Evolutionary conservation across 2,113 vertebrate genomes (phyloP), one percentile per base, ranked within the genome.

Genomic region (Thomomys bottae): DNA sequence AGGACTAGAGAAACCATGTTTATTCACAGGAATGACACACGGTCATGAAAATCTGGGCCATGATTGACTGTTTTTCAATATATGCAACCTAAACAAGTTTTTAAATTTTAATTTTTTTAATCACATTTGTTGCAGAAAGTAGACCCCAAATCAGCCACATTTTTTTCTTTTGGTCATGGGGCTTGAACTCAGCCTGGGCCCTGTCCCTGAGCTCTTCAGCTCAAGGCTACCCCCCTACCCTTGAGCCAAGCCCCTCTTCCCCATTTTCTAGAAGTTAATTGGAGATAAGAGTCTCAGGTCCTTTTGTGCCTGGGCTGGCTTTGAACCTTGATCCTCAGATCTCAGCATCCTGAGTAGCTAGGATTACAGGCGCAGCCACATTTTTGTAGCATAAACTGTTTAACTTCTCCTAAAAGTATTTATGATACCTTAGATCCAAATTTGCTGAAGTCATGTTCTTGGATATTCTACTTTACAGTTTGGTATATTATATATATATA

Each of bases 371-470:
- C n/a, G n/a, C 91, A 94, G 78, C 40, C 84, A 91, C 54, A 20
- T 28, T 86, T 89, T 21, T 82, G 42, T 28, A 81, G 88, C 92
- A 94, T 63, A 97, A 84, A 85, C 63, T 93, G 83, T 32, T 95
- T 77, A 66, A 71, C 85, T 96, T 95, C 91, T 94, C 57, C 92
- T 92, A 92, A 95, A 95, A 96, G 95, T 92, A 95, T 63, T 93
- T 77, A 88, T 92, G 72, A 36, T 54, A 54, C 18, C 49, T 54
- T 75, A 94, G 89, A 93, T 93, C 68, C 34, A 40, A 42, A 94
- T 91, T 93, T 96, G 96, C 96, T 96, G 95, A 97, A 93, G 54
- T 84, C 87, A 93, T 94, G 90, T 97, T 97, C 73, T 64, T 93
- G 79, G 68, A 95, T 54, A 96, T 89, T 66, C 3, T 61, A 32